phyloP scores from a whole-genome alignment of 2,113 vertebrate species.

The Ammospiza nelsoni region DNA sequence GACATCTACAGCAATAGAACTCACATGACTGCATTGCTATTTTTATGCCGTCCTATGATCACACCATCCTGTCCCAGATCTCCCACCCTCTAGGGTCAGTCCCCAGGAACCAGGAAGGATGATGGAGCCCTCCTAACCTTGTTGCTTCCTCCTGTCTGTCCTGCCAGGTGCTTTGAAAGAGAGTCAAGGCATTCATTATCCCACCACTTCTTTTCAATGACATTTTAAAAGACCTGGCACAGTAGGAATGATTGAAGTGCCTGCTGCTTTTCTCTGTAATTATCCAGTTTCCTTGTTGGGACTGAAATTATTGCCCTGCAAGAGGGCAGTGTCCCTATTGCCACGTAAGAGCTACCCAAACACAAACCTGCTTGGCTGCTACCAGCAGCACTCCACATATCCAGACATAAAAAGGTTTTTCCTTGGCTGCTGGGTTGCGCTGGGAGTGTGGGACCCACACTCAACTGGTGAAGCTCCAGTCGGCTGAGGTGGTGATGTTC shows the following conservation, averaged over 20 bases:
- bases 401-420: not conserved
- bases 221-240: constrained; percentile 36
- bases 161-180: not conserved
- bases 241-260: not conserved
- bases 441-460: not conserved
- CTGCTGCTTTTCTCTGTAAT: constrained; percentile 49
- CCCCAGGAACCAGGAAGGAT: constrained; percentile 19
- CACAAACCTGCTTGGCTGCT: constrained; percentile 1
- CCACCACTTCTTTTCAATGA: constrained; percentile 7
- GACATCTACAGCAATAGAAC: not conserved
- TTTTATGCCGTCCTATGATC: constrained; percentile 4
- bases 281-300: constrained; percentile 28
- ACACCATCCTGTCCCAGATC: not conserved
- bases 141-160: constrained; percentile 17
- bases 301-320: constrained; percentile 27
- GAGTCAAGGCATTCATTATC: constrained; percentile 31
- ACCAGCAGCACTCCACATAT: not conserved
- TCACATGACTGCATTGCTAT: not conserved
- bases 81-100: not conserved
- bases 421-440: not conserved
- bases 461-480: not conserved
- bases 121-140: not conserved
- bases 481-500: fast-evolving
- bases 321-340: not conserved
- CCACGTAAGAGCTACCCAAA: not conserved